Evolutionary conservation across 2,113 vertebrate species (phyloP).

Genomic region (Sclerurus mexicanus): DNA sequence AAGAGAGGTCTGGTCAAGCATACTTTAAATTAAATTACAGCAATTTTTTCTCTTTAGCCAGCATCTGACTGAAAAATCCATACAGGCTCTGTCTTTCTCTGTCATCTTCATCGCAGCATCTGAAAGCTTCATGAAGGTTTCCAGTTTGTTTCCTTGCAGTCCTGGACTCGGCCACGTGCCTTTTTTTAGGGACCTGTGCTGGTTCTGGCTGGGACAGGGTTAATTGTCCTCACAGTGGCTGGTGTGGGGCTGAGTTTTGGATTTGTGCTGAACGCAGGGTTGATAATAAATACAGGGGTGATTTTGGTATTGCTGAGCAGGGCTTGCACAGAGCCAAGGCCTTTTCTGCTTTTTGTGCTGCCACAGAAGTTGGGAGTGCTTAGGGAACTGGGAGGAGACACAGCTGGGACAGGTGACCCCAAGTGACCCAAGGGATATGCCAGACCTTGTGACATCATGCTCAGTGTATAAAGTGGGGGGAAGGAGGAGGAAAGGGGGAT

Average conservation of each 20-base stretch:
- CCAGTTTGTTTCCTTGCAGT: not conserved
- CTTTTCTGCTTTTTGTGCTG: not conserved
- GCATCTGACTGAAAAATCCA: not conserved
- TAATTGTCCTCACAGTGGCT: not conserved
- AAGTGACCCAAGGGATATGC: not conserved
- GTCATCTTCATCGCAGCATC: not conserved
- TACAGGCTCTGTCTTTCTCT: not conserved
- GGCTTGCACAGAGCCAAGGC: not conserved
- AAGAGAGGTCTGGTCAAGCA: not conserved
- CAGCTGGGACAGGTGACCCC: not conserved
- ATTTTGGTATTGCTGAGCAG: not conserved
- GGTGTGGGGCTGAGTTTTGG: not conserved
- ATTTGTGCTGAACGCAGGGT: not conserved
- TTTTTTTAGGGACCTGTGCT: not conserved
- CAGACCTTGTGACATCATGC: not conserved
- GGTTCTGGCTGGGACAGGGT: not conserved
- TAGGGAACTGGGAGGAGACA: not conserved
- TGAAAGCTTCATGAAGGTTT: not conserved
- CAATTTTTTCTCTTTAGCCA: not conserved
- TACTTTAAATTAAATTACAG: not conserved
- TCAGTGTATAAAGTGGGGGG: not conserved
- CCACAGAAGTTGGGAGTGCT: accelerated
- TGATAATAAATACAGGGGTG: not conserved
- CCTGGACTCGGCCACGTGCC: accelerated
- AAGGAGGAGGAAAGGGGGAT: not conserved